Base-by-base conservation (phyloP, 2,797 vertebrate genomes). In the Microchirus variegatus region DNA sequence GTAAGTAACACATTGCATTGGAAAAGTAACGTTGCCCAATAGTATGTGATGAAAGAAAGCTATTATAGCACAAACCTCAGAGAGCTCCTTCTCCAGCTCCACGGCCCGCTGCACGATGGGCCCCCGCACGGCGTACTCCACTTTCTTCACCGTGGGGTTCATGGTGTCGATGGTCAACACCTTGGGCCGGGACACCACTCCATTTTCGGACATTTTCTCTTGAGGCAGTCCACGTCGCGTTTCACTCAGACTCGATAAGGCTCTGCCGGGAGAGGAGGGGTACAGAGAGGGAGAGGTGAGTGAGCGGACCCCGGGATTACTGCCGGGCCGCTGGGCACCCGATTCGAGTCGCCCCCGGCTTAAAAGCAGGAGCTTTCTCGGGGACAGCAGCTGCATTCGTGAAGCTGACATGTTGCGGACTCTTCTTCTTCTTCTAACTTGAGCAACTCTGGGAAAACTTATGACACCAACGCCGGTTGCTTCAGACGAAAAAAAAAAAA, bases 121-220 rank as follows among this genome's bases (percentile, higher is more conserved):
- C 3, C 95, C 95, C 0, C 95, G 88, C 51, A 96, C 95, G 0
- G 95, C 95, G 4, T 96, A 96, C 74, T 96, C 95, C 60, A 96
- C 91, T 50, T 76, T 93, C 90, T 87, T 93, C 38, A 97, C 88
- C 1, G 86, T 90, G 18, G 93, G 92, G 90, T 96, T 97, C 94
- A 97, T 95, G 73, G 91, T 94, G 73, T 94, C 93, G 71, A 95
- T 69, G 11, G 93, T 96, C 84, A 96, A 66, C 87, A 96, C 93
- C 62, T 93, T 95, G 49, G 84, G 75, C 75, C 86, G 82, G 41
- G 80, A 50, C 46, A 69, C 59, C 45, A 74, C 71, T 19, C 91
- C 91, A 0, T 93, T 94, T 78, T 92, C 88, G 7, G 88, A 53
- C 89, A 93, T 94, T 59, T 87, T 92, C 67, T 78, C 76, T 45